Evolutionary conservation across 2,888 invertebrate species (phyloP).

Genomic region (Nymphalis polychloros): DNA sequence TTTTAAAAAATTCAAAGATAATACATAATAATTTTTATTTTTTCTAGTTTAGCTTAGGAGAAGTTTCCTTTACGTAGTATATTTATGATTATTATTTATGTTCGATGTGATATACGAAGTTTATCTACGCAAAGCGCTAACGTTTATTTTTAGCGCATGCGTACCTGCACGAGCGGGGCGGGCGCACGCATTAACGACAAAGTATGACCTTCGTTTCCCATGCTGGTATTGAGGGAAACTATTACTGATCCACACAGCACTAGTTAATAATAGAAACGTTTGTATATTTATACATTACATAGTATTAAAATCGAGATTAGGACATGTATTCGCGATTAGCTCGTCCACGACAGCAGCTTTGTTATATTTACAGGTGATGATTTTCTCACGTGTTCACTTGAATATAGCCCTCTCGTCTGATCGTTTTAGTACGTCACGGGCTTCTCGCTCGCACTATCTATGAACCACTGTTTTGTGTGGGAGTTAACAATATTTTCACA

Average conservation of each 20-base stretch:
- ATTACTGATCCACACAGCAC: conserved; percentile 65
- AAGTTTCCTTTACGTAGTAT: not conserved
- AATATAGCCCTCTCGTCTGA: conserved; percentile 55
- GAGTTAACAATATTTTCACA: conserved; percentile 70
- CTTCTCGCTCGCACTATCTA: conserved; percentile 57
- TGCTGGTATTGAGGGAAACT: conserved; percentile 63
- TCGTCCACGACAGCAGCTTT: conserved; percentile 44
- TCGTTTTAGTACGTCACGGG: conserved; percentile 58
- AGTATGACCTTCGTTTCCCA: conserved; percentile 52
- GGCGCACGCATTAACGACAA: conserved; percentile 45
- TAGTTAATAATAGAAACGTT: conserved; percentile 55
- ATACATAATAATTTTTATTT: not conserved
- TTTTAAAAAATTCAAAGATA: not conserved
- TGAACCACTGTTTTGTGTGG: conserved; percentile 55
- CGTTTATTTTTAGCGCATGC: conserved; percentile 46
- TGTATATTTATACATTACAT: conserved; percentile 53
- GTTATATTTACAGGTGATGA: conserved; percentile 71
- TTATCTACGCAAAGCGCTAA: conserved; percentile 34
- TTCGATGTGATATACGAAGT: conserved; percentile 45
- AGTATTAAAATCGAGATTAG: conserved; percentile 46
- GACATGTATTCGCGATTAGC: conserved; percentile 38
- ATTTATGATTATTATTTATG: conserved; percentile 45
- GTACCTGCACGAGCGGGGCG: conserved; percentile 57
- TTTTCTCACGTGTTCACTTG: conserved; percentile 55
- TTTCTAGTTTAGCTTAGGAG: too few species aligned